Base-by-base conservation (phyloP, 1,140 invertebrate species). In the Megalopta genalis region DNA sequence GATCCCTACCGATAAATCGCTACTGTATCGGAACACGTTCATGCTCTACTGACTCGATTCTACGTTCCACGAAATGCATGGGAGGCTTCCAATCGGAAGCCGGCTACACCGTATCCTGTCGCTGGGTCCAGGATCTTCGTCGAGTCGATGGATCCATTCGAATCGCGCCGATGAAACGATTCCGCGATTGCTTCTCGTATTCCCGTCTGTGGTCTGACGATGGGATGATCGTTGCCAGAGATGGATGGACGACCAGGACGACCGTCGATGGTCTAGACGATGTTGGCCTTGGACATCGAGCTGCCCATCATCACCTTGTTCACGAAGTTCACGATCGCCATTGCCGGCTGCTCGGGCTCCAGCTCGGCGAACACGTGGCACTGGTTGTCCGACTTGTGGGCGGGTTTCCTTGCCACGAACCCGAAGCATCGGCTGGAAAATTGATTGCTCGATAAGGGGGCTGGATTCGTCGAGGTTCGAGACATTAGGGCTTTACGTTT, bases 321-420 rank as follows among this genome's bases (percentile, higher is more conserved):
- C 49, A 98, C 97, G 93, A 99, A 99, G 92, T 98, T 98, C 72
- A 98, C 97, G 89, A 99, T 99, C 52, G 98, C 98, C 52, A 96
- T 96, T 14, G 98, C 98, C 4, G 98, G 98, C 89, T 99, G 98
- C 88, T 98, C 97, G 14, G 97, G 96, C 89, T 99, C 98, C 46
- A 99, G 93, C 92, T 99, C 98, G 21, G 98, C 98, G 93, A 99
- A 99, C 62, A 99, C 94, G 94, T 99, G 98, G 93, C 98, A 99
- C 91, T 98, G 96, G 93, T 99, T 99, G 92, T 99, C 98, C 52
- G 95, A 95, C 82, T 95, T 95, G 75, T 96, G 94, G 39, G 95
- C 95, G 69, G 95, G 95, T 91, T 98, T 97, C 66, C 97, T 94
- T 3, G 98, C 98, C 46, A 99, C 97, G 93, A 99, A 99, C 42